Percentiles rank a stretch among this genome's conserved stretches.
phyloP scores from a whole-genome alignment of 2,113 vertebrate genomes.

The Cephalopterus ornatus region DNA sequence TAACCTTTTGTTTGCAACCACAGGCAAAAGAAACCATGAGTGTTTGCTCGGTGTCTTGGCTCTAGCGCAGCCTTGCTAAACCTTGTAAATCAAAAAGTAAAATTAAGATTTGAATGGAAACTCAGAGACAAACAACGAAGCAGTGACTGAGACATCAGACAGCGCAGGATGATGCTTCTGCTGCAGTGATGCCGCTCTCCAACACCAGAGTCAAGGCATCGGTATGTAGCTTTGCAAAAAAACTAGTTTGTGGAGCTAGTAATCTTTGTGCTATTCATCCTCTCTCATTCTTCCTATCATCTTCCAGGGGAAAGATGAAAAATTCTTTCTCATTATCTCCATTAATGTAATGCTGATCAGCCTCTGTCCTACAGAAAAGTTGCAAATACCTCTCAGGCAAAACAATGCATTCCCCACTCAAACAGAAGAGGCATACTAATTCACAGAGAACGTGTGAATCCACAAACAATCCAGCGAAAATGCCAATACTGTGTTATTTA shows the following conservation, averaged over 20 bases:
- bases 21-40: not conserved
- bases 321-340: not conserved
- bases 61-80: not conserved
- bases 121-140: not conserved
- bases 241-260: not conserved
- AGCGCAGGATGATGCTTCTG: not conserved
- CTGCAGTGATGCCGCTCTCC: not conserved
- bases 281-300: not conserved
- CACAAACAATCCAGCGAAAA: not conserved
- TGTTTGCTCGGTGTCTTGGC: not conserved
- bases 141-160: fast-evolving
- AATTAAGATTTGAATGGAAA: not conserved
- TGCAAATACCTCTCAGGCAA: not conserved
- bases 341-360: not conserved
- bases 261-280: not conserved
- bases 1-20: not conserved
- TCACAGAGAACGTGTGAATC: not conserved
- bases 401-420: not conserved
- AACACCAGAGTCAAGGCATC: not conserved
- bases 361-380: not conserved
- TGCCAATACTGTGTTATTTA: not conserved
- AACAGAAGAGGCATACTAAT: not conserved
- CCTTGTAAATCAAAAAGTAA: not conserved
- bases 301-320: not conserved
- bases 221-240: not conserved